Evolutionary conservation across 2,888 invertebrate species (phyloP).

Genomic region (Morpho achilles): DNA sequence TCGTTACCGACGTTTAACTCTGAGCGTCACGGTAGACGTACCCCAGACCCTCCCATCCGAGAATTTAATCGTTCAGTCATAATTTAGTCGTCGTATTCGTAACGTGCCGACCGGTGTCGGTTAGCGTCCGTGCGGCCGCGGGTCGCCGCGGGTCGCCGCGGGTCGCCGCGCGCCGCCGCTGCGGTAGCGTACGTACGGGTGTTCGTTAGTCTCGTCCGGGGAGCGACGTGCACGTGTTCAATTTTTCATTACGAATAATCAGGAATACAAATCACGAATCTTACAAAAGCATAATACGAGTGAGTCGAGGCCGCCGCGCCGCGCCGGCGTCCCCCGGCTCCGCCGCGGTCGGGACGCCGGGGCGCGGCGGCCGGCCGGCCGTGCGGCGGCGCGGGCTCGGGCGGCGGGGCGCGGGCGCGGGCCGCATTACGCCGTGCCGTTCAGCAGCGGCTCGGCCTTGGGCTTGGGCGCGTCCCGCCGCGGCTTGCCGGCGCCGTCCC

Average conservation of each 20-base stretch:
- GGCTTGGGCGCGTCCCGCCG: slow-evolving; percentile 71
- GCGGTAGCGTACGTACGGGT: background rate
- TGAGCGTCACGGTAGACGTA: slow-evolving; percentile 49
- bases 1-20: slow-evolving; percentile 46
- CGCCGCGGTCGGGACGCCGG: slow-evolving; percentile 12
- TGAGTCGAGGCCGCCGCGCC: slow-evolving; percentile 45
- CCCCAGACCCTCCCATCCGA: slow-evolving; percentile 38
- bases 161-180: slow-evolving; percentile 10
- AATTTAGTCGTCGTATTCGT: slow-evolving; percentile 20
- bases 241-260: slow-evolving; percentile 72
- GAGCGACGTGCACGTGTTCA: slow-evolving; percentile 65
- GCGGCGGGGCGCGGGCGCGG: slow-evolving; percentile 26
- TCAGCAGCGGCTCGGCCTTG: slow-evolving; percentile 81
- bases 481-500: slow-evolving; percentile 40
- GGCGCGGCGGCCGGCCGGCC: slow-evolving; percentile 16
- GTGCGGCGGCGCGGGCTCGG: slow-evolving; percentile 26
- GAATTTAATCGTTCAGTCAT: slow-evolving; percentile 20
- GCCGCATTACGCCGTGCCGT: slow-evolving; percentile 79
- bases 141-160: slow-evolving; percentile 12
- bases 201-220: slow-evolving; percentile 60
- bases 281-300: slow-evolving; percentile 76
- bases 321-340: slow-evolving; percentile 12
- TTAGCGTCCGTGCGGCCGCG: slow-evolving; percentile 32
- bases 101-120: slow-evolving; percentile 24
- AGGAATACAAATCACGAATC: slow-evolving; percentile 78